Percentiles rank a stretch among this genome's conserved stretches.
Conservation (phyloP, 1,140 invertebrate species). For the Brachionus rotundiformis region DNA sequence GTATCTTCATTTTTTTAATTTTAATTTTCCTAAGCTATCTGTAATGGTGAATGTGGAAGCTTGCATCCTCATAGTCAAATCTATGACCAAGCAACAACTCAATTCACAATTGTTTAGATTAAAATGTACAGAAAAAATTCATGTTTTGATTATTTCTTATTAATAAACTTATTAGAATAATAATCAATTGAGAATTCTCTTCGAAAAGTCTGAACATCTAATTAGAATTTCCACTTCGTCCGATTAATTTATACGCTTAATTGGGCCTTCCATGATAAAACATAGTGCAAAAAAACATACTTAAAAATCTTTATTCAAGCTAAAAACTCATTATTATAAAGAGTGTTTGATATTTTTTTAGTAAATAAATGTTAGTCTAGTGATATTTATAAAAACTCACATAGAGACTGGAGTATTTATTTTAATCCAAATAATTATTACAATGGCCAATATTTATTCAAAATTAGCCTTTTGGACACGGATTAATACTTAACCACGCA, state of each 20-base stretch:
- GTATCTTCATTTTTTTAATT: neutral
- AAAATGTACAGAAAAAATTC: neutral
- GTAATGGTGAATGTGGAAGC: constrained; percentile 62
- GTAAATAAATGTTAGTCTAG: neutral
- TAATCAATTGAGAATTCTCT: neutral
- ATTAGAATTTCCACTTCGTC: neutral
- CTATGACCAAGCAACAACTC: constrained; percentile 56
- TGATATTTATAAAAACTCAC: constrained; percentile 2
- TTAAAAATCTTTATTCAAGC: neutral
- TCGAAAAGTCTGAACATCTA: neutral
- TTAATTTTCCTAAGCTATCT: constrained; percentile 54
- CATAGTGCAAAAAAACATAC: neutral
- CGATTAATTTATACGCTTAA: neutral
- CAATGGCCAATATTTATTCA: neutral
- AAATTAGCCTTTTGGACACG: neutral
- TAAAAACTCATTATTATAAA: neutral
- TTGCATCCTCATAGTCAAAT: constrained; percentile 60
- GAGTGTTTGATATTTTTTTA: neutral
- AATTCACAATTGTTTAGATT: constrained; percentile 56
- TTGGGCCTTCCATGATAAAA: neutral
- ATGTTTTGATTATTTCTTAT: neutral
- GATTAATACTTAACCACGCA: no score
- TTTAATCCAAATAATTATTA: neutral
- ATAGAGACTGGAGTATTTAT: neutral
- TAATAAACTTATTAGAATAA: neutral